Evolutionary conservation across 2,113 vertebrate genomes (phyloP), one percentile per base, ranked within the genome.

Genomic region (Cyprinodon tularosa): DNA sequence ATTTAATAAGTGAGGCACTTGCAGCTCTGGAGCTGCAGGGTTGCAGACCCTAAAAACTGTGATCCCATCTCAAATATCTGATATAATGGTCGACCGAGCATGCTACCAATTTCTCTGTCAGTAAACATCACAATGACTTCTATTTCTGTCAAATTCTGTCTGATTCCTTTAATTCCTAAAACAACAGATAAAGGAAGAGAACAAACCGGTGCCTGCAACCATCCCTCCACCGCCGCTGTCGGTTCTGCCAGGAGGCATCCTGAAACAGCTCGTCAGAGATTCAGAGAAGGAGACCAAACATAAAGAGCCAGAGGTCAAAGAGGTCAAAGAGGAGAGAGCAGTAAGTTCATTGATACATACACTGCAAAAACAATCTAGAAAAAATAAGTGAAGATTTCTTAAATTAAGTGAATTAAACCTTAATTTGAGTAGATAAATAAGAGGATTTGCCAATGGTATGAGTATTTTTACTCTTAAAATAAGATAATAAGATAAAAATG

Each of bases 141-240:
- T 83, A 20, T 47, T 60, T 17, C 15, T 65, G 53, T 53, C 50
- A 4, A 14, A 40, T 40, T 45, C 48, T 5, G 15, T 36, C 13
- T 45, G 4, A 57, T 50, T 7, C 42, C 48, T 59, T 62, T 3
- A 2, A 59, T 61, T 36, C 13, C 66, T 11, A 13, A 3, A 48
- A 40, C 64, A 50, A 88, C 95, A 99, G 97, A 99, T 99, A 12
- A 95, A 96, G 87, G 96, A 99, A 79, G 96, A 99, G 91, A 98
- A 98, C 71, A 95, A 94, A 79, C 94, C 91, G 0, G 93, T 94
- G 0, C 84, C 89, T 0, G 84, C 93, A 0, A 83, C 95, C 0
- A 90, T 92, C 0, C 94, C 96, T 0, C 95, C 96, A 0, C 92
- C 96, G 0, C 92, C 96, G 0, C 93, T 97, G 72, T 96, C 96